Evolutionary conservation across 2,888 invertebrate genomes (phyloP).

Genomic region (Catonia carolina): DNA sequence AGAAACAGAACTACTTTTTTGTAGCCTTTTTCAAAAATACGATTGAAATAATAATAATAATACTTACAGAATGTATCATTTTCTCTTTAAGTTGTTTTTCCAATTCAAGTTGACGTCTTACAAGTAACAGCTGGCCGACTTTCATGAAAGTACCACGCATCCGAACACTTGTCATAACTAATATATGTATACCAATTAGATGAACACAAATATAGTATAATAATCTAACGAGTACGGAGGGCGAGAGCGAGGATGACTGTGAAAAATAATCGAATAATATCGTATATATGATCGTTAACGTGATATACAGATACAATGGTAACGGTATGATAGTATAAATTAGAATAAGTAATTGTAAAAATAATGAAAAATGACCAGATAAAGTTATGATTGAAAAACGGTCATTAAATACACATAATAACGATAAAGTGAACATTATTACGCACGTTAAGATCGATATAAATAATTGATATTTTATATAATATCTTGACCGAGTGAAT

Average conservation of each 20-base stretch:
- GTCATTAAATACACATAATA: slow-evolving; percentile 50
- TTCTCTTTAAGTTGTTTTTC: slow-evolving; percentile 93
- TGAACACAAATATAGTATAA: slow-evolving; percentile 85
- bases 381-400: slow-evolving; percentile 48
- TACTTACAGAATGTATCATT: slow-evolving; percentile 75
- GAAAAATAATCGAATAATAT: slow-evolving; percentile 64
- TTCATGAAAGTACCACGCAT: slow-evolving; percentile 96
- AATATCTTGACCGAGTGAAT: slow-evolving; percentile 57
- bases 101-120: slow-evolving; percentile 81
- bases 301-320: slow-evolving; percentile 77
- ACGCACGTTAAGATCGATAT: slow-evolving; percentile 67
- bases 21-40: too few species aligned
- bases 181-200: slow-evolving; percentile 85
- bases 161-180: slow-evolving; percentile 86
- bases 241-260: slow-evolving; percentile 21
- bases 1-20: too few species aligned
- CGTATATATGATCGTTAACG: slow-evolving; percentile 76
- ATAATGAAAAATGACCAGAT: slow-evolving; percentile 74
- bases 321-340: slow-evolving; percentile 91
- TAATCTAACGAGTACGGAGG: slow-evolving; percentile 38
- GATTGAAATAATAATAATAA: too few species aligned
- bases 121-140: slow-evolving; percentile 86
- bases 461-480: slow-evolving; percentile 56
- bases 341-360: slow-evolving; percentile 79
- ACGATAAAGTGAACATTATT: slow-evolving; percentile 61